Conservation (phyloP, 1,140 invertebrate species). For the Ylistrum balloti region DNA sequence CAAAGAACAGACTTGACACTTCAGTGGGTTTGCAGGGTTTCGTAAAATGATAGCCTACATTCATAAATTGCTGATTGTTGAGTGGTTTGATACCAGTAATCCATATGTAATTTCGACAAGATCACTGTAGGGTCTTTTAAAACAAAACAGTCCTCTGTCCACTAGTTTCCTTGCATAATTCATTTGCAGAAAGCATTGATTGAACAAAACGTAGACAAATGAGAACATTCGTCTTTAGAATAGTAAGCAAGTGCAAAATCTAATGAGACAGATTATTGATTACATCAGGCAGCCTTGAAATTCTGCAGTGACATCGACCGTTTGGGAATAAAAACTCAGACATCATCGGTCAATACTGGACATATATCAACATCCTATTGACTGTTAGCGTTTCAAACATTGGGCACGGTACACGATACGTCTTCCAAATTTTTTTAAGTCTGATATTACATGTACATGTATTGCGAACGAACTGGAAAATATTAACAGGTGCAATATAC, state of each 20-base stretch:
- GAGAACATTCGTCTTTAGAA: not conserved
- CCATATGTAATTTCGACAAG: not conserved
- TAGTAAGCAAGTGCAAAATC: not conserved
- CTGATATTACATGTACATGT: too few relatives aligned
- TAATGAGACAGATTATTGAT: slow-evolving; percentile 1
- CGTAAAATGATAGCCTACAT: not conserved
- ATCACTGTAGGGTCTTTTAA: not conserved
- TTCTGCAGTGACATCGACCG: not conserved
- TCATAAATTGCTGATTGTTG: not conserved
- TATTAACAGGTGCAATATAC: too few relatives aligned
- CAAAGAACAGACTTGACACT: not conserved
- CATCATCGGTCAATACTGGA: not conserved
- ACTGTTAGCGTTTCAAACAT: not conserved
- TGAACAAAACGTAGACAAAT: not conserved
- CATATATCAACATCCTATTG: not conserved
- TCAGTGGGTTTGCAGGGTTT: not conserved
- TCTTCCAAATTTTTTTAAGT: too few relatives aligned
- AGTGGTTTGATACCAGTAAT: not conserved
- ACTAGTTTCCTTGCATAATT: not conserved
- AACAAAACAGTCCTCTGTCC: not conserved
- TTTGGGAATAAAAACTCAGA: not conserved
- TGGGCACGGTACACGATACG: too few relatives aligned
- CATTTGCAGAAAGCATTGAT: not conserved
- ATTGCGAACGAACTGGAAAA: too few relatives aligned
- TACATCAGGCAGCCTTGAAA: not conserved